phyloP scores from a whole-genome alignment of 1,140 invertebrate species.

The Globodera rostochiensis region DNA sequence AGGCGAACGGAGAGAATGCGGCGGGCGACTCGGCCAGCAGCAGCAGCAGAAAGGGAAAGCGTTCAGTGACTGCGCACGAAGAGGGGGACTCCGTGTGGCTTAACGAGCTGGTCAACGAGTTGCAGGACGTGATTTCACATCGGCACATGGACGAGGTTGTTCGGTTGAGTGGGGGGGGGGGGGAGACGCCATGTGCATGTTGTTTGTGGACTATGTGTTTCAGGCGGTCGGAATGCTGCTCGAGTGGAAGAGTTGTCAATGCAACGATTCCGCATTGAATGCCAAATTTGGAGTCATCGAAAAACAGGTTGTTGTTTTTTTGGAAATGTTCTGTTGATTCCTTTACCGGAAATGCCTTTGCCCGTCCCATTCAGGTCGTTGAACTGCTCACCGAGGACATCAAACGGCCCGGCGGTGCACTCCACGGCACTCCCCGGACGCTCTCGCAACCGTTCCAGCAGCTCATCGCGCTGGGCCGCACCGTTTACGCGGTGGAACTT shows the following conservation, averaged over 20 bases:
- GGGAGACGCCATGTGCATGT: too few species aligned
- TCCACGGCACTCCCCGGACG: slow-evolving; percentile 87
- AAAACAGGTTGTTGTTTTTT: slow-evolving; percentile 18
- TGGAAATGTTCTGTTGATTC: too few species aligned
- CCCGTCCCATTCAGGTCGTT: slow-evolving; percentile 38
- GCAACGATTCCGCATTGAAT: slow-evolving; percentile 49
- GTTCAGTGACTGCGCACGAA: slow-evolving; percentile 60
- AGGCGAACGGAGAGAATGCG: not conserved
- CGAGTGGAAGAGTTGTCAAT: slow-evolving; percentile 69
- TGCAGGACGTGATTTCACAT: slow-evolving; percentile 95
- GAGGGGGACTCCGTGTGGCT: slow-evolving; percentile 75
- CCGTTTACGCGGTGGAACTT: slow-evolving; percentile 76
- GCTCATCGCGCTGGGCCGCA: slow-evolving; percentile 38
- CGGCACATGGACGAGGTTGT: slow-evolving; percentile 81
- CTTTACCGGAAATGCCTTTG: not conserved
- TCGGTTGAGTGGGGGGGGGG: not conserved
- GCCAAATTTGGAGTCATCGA: slow-evolving; percentile 53
- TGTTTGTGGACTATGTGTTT: not conserved
- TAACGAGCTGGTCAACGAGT: slow-evolving; percentile 85
- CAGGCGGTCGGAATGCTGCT: slow-evolving; percentile 84
- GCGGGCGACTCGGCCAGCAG: not conserved
- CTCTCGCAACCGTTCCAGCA: slow-evolving; percentile 71
- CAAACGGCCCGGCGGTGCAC: slow-evolving; percentile 57
- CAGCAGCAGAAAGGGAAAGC: slow-evolving; percentile 27
- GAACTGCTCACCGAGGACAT: slow-evolving; percentile 66